Base-by-base conservation (phyloP, 2,797 vertebrate genomes). In the Knipowitschia caucasica region DNA sequence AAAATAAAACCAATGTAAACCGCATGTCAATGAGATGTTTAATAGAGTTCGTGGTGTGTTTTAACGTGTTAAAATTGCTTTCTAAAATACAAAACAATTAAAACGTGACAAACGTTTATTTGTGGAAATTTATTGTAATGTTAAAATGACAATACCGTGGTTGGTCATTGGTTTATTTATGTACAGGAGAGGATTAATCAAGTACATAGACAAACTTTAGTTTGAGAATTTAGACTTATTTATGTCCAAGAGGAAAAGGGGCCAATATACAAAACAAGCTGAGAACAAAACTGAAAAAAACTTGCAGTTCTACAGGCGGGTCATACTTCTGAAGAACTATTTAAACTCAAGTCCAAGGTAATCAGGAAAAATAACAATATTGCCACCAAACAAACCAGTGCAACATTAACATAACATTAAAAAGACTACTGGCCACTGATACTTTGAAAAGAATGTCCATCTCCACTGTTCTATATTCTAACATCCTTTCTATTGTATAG, bases 101-200 rank as follows among this genome's bases (percentile, higher is more conserved):
- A n/a, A n/a, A n/a, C n/a, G 18, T 39, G 9, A 20, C 23, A 42
- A 14, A 39, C 11, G 23, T 44, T 25, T n/a, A 26, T n/a, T 42
- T 5, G 20, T 12, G 1, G 14, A n/a, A 2, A n/a, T n/a, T 7
- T 7, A 3, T 43, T 24, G 2, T 6, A 7, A 43, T 25, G 8
- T 25, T 44, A 27, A 29, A 2, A 29, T 8, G 25, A 27, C 24
- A 44, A 26, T 27, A n/a, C 12, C 5, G 4, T n/a, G 66, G 64
- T 69, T 70, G 60, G 72, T 72, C 56, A 69, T 59, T 52, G 24
- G 62, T 87, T 88, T 88, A 88, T 86, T 87, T 76, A 77, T 81
- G 71, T 84, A 85, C 80, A 87, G 56, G 64, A 64, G 71, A 66
- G 18, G 14, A 59, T 59, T 56, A 73, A 62, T 75, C 56, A 69